These are phyloP conservation scores for Phaenicophaeus curvirostris DNA, from an alignment of 2,797 vertebrate genomes.

Conservation along the genomic window DNA sequence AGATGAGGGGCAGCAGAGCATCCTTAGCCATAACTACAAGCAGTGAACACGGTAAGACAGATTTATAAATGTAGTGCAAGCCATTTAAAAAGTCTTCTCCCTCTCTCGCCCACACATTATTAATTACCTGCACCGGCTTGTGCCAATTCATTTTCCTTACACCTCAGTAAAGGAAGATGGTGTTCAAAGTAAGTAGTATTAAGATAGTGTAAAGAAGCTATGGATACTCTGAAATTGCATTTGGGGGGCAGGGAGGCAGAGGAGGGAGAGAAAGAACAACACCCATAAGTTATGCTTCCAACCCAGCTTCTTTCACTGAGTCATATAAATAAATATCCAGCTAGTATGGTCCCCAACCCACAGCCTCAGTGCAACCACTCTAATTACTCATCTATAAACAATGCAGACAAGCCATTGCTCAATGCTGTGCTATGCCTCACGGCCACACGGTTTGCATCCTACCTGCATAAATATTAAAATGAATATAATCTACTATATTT, in stretches of 20 bases:
- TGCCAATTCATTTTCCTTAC: constrained; percentile 53
- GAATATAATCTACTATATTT: constrained; percentile 22
- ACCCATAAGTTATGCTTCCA: constrained; percentile 69
- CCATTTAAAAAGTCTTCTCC: constrained; percentile 32
- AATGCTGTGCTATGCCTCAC: not conserved
- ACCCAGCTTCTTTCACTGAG: constrained; percentile 56
- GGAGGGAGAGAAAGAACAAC: constrained; percentile 40
- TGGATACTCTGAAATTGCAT: constrained; percentile 16
- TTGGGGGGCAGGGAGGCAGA: not conserved
- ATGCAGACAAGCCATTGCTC: constrained; percentile 65
- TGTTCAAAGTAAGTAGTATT: constrained; percentile 23
- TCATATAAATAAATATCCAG: constrained; percentile 72
- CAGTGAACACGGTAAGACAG: not conserved
- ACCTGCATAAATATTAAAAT: constrained; percentile 64
- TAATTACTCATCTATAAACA: constrained; percentile 68
- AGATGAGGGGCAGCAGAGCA: constrained; percentile 6
- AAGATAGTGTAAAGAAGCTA: constrained; percentile 4
- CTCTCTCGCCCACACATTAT: constrained; percentile 38
- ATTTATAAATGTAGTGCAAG: constrained; percentile 36
- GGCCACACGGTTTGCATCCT: constrained; percentile 46
- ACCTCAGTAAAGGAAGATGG: constrained; percentile 27
- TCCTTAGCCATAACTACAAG: not conserved
- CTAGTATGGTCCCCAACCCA: constrained; percentile 47
- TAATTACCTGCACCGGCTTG: constrained; percentile 45
- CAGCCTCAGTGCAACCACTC: not conserved